phyloP scores from a whole-genome alignment of 2,888 invertebrate genomes.

The Chelonus formosanus region DNA sequence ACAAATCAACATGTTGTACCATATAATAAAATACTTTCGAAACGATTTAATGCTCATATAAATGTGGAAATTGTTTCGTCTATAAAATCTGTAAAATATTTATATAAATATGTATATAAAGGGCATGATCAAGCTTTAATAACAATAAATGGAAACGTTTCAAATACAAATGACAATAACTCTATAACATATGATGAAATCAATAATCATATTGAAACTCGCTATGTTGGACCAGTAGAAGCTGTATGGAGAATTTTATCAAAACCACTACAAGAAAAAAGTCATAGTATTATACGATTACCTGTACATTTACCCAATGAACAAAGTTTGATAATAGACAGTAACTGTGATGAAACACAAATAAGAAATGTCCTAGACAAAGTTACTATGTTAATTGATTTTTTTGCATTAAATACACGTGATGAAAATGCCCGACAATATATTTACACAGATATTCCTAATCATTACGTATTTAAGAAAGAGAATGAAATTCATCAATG shows the following conservation, averaged over 20 bases:
- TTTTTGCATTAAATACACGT: too few relatives aligned
- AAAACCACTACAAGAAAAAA: constrained; percentile 40
- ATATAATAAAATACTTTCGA: constrained; percentile 43
- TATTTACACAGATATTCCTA: too few relatives aligned
- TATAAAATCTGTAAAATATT: constrained; percentile 43
- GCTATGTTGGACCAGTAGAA: constrained; percentile 42
- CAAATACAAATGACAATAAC: too few relatives aligned
- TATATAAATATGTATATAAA: constrained; percentile 47
- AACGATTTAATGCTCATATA: constrained; percentile 44
- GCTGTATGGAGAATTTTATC: constrained; percentile 40
- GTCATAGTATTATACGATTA: constrained; percentile 35
- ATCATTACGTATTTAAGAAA: too few relatives aligned
- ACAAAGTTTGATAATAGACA: background rate
- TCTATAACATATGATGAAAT: too few relatives aligned
- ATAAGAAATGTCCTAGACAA: too few relatives aligned
- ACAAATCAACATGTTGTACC: constrained; percentile 53
- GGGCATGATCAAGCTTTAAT: constrained; percentile 38
- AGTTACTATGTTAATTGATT: too few relatives aligned
- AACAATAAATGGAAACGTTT: too few relatives aligned
- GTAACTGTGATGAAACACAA: too few relatives aligned
- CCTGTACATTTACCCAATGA: constrained; percentile 40
- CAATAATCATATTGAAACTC: constrained; percentile 29
- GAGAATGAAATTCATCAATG: too few relatives aligned
- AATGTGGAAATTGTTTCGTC: constrained; percentile 47
- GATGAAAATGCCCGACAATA: too few relatives aligned